Base-by-base conservation (phyloP, 2,888 invertebrate species). In the Sarcophaga rosellei region DNA sequence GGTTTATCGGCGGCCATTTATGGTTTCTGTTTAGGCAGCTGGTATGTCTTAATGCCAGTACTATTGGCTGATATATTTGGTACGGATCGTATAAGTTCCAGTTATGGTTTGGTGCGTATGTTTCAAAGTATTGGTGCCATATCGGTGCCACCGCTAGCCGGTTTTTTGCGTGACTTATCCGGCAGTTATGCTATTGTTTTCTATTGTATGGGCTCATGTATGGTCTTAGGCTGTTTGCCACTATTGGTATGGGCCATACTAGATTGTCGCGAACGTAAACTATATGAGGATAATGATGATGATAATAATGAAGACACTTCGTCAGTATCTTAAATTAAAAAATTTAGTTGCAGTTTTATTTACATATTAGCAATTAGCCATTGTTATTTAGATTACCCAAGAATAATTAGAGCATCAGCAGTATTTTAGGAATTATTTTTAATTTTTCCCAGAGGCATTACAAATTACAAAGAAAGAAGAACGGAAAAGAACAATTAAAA, bases 101-200 rank as follows among this genome's bases (percentile, higher is more conserved):
- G 96, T 8, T 96, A 96, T 90, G 96, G 96, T 0, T 94, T 96
- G 57, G 96, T 96, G 23, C 93, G 96, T 20, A 95, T 96, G 95
- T 96, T 96, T 91, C 96, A 96, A 93, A 96, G 96, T 88, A 92
- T 96, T 25, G 96, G 96, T 0, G 96, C 96, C 0, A 95, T 96
- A 44, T 95, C 96, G 1, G 95, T 96, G 63, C 96, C 96, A 1
- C 96, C 96, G 0, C 94, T 96, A 44, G 95, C 96, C 87, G 96
- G 96, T 35, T 94, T 95, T 21, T 90, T 96, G 12, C 94, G 95
- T 1, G 96, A 96, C 90, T 94, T 96, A 2, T 96, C 96, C 0
- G 96, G 96, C 20, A 95, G 95, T 73, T 96, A 96, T 91, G 95
- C 95, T 4, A 95, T 95, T 91, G 96, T 96, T 90, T 96, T 96